Base-by-base conservation (phyloP, 2,113 vertebrate species). In the Pampusana beccarii region DNA sequence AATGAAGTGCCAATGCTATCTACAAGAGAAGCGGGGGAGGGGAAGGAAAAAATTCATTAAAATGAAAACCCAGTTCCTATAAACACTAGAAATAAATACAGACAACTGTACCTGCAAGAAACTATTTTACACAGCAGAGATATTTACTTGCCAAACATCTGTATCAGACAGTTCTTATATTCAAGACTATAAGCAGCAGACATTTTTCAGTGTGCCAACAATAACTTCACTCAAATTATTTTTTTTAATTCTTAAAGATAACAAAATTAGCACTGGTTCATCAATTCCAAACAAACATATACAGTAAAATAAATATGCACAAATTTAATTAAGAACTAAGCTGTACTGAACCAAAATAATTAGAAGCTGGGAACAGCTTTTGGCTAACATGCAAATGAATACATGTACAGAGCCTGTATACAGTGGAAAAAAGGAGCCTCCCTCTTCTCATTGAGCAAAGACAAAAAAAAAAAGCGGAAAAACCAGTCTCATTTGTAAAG, bases 1-100 rank as follows among this genome's bases (percentile, higher is more conserved):
- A 98, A 98, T n/a, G 97, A 97, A 97, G 97, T 96, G 92, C 96
- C 98, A 95, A 97, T 94, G 96, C 94, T 97, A 95, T 97, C 98
- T 98, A 97, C 33, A 95, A 97, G 81, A 97, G 91, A 98, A 97
- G 92, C 26, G n/a, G 66, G 67, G 36, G 94, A 87, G 67, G 82
- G 71, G 90, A 86, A 86, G 28, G 38, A 73, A 60, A 91, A 90
- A 75, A 75, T 48, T 78, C 20, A 77, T 94, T 80, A 96, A n/a
- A 90, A 91, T 96, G 31, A 64, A 91, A 77, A 64, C n/a, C 8
- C 29, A 57, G 16, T 82, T 69, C n/a, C 23, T 69, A 57, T 70
- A 44, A 80, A 72, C 72, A 44, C 36, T 93, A 92, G 79, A 85
- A 66, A 69, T 62, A 89, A 91, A 74, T 57, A 90, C 75, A 86